Base-by-base conservation (phyloP, 2,888 invertebrate species). In the Barypeithes pellucidus region DNA sequence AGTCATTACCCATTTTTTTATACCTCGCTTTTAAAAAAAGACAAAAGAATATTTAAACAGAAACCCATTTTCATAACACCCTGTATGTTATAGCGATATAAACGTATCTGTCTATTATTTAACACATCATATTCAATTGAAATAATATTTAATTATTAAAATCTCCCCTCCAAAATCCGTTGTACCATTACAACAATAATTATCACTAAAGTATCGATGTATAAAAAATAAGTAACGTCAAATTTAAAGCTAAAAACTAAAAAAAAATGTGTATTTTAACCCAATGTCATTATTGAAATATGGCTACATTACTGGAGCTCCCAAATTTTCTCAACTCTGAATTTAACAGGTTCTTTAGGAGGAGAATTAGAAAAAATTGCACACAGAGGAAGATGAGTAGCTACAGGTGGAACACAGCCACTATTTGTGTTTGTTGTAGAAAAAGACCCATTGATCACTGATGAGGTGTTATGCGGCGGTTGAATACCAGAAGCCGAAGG, bases 271-370 rank as follows among this genome's bases (percentile, higher is more conserved):
- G 1, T n/a, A n/a, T n/a, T n/a, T 39, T 39, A 39, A 39, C 12
- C 12, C n/a, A n/a, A n/a, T n/a, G n/a, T n/a, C n/a, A n/a, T n/a
- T n/a, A n/a, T n/a, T n/a, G n/a, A n/a, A n/a, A n/a, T n/a, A n/a
- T n/a, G 8, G 3, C 12, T 8, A 14, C 3, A 18, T 29, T 14
- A 66, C 39, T 66, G 66, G 18, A 66, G 36, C 16, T 66, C 66
- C 66, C 66, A 66, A 14, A 66, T 41, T 12, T 54, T 39, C 54
- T 66, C 54, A 52, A 66, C 57, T 22, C 66, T 52, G 18, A 63
- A 50, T 18, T 33, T 50, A 11, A 29, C 16, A 7, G 11, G n/a
- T 24, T 45, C 16, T n/a, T 0, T 24, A 8, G 24, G 9, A 20
- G 45, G 14, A 29, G 24, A 4, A 4, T 29, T 29, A 8, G 29